Percentiles rank a stretch among this genome's conserved stretches.
phyloP scores from a whole-genome alignment of 2,113 vertebrate species.

The Lontra canadensis region DNA sequence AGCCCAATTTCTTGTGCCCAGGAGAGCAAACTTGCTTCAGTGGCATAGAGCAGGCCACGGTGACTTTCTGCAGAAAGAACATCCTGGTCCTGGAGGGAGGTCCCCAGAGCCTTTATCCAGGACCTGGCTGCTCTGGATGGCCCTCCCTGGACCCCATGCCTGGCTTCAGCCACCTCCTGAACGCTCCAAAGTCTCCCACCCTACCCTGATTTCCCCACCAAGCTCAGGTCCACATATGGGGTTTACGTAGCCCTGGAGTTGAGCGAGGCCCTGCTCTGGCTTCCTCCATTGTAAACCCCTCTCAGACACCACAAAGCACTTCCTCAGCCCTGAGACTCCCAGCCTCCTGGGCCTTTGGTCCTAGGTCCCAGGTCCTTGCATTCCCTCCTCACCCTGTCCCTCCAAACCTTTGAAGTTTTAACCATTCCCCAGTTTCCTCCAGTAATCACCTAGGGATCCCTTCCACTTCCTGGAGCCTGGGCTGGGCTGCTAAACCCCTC shows the following conservation, averaged over 20 bases:
- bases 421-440: neutral
- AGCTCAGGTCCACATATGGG: neutral
- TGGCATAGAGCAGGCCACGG: neutral
- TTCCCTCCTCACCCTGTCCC: neutral
- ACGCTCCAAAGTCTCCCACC: neutral
- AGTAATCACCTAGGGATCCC: neutral
- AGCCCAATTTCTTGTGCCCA: neutral
- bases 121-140: neutral
- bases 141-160: neutral
- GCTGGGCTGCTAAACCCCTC: neutral
- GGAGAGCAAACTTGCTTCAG: neutral
- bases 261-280: neutral
- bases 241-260: neutral
- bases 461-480: neutral
- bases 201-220: neutral
- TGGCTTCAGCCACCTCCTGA: neutral
- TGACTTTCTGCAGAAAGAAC: neutral
- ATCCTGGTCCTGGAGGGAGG: neutral
- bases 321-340: neutral
- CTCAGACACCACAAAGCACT: too few species aligned
- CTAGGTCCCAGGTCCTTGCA: neutral
- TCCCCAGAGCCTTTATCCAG: neutral
- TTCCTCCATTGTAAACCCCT: neutral
- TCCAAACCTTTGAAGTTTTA: neutral
- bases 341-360: neutral